Evolutionary conservation across 1,140 invertebrate genomes (phyloP), one percentile per base, ranked within the genome.

Genomic region (Ips nitidus): DNA sequence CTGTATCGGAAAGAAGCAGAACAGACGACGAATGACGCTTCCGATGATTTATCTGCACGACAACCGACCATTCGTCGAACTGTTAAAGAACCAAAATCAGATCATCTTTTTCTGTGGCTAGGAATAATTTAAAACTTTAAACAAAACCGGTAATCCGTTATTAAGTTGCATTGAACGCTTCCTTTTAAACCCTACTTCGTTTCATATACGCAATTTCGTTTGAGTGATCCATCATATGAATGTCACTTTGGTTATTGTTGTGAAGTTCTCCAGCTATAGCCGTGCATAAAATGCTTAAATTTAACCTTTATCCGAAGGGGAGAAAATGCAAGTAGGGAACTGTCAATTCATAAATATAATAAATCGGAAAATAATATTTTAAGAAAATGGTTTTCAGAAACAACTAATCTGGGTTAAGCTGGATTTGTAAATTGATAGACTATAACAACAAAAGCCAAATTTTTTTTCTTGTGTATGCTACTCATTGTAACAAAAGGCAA

Each of bases 181-280:
- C 3, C 6, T 22, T 2, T 50, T 50, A 22, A 6, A 22, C 45
- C 7, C 6, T 22, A 50, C 22, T 22, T 50, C 22, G 45, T 3
- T 8, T 3, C 7, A 50, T 50, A 3, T 50, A 6, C 1, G 22
- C 7, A 50, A 50, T 50, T 6, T 50, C 3, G 7, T 8, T 50
- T 55, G 40, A 55, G 68, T 47, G 68, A 70, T 70, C 61, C 68
- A 70, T 70, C 68, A 70, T 38, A 0, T 42, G 22, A 58, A 5
- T 68, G 58, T 71, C 59, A 68, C 45, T 39, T 3, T 56, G 6
- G 38, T 43, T 69, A 71, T 61, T 58, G 59, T 61, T 63, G 43
- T 47, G 42, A 63, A 63, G 64, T 70, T 64, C 68, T 57, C 22
- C 39, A 3, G 45, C 53, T 52, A 45, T 64, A 50, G 61, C 47